A percentile compares a stretch with the other conserved stretches of the same genome.
Conservation (phyloP, 1,140 invertebrate genomes). For the Carposina sasakii region DNA sequence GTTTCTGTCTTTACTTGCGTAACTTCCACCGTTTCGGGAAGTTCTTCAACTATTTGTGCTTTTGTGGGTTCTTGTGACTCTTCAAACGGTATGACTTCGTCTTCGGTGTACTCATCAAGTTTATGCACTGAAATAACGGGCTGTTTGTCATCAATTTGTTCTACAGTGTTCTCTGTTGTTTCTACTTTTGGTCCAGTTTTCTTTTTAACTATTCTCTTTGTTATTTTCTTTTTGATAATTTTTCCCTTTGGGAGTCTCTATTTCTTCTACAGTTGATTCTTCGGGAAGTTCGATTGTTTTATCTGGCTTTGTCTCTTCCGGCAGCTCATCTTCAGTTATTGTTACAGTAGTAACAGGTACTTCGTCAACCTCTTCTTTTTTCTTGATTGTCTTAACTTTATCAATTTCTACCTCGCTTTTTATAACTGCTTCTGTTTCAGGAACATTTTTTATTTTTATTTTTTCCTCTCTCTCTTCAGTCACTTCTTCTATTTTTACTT, state of each 20-base stretch:
- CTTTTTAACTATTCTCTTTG: neutral
- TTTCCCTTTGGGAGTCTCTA: slow-evolving; percentile 18
- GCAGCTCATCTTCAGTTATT: slow-evolving; percentile 17
- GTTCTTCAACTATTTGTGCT: slow-evolving; percentile 32
- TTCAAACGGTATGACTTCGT: neutral
- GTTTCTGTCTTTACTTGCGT: slow-evolving; percentile 43
- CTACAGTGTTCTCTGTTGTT: slow-evolving; percentile 13
- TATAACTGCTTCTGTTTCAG: neutral
- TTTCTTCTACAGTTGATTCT: slow-evolving; percentile 19
- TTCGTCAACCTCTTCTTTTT: slow-evolving; percentile 32
- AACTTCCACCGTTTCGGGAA: slow-evolving; percentile 24
- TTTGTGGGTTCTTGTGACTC: slow-evolving; percentile 27
- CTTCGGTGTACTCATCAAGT: too few relatives aligned
- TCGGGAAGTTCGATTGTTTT: slow-evolving; percentile 33
- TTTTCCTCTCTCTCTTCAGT: slow-evolving; percentile 27
- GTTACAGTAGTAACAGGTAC: slow-evolving; percentile 39
- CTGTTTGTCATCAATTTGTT: slow-evolving; percentile 12
- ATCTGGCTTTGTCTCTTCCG: slow-evolving; percentile 4
- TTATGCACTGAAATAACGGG: slow-evolving; percentile 21
- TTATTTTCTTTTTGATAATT: slow-evolving; percentile 13
- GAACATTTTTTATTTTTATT: slow-evolving; percentile 25
- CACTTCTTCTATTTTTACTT: slow-evolving; percentile 51
- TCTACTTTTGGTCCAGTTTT: slow-evolving; percentile 15
- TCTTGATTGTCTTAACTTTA: slow-evolving; percentile 10
- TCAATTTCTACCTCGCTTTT: slow-evolving; percentile 9